Evolutionary conservation across 2,888 invertebrate genomes (phyloP).

Genomic region (Phalera bucephala): DNA sequence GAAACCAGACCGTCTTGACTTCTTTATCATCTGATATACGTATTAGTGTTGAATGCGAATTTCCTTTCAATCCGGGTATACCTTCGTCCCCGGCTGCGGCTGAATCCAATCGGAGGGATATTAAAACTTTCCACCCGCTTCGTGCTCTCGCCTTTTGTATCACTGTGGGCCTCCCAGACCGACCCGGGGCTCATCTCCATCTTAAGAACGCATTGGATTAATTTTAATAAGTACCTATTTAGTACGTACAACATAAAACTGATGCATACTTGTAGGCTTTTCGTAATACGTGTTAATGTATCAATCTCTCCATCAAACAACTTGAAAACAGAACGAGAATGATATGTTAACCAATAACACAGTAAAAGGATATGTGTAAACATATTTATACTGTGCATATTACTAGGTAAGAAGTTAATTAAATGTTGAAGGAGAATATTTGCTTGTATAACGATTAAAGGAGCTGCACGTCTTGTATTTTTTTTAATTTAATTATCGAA

Average conservation of each 20-base stretch:
- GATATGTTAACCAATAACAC: too few relatives aligned
- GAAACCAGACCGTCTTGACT: conserved; percentile 47
- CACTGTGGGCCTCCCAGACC: conserved; percentile 44
- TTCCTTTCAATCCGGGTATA: conserved; percentile 54
- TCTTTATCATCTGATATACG: conserved; percentile 64
- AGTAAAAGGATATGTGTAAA: too few relatives aligned
- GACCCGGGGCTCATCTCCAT: conserved; percentile 46
- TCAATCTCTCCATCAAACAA: neutral
- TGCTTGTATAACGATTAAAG: too few relatives aligned
- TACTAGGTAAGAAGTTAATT: too few relatives aligned
- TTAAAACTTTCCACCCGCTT: conserved; percentile 75
- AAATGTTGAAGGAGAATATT: too few relatives aligned
- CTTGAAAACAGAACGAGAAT: too few relatives aligned
- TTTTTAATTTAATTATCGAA: too few relatives aligned
- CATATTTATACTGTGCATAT: too few relatives aligned
- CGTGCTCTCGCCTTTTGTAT: conserved; percentile 61
- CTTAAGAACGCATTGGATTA: conserved; percentile 51
- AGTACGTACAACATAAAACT: too few relatives aligned
- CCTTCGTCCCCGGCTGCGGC: conserved; percentile 62
- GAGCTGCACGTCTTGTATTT: too few relatives aligned
- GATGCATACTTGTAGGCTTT: too few relatives aligned
- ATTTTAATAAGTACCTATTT: conserved; percentile 26
- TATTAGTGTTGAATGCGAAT: conserved; percentile 66
- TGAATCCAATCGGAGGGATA: conserved; percentile 79
- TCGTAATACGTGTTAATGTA: neutral